These are phyloP conservation scores for Pemphredon lugubris DNA, from an alignment of 2,888 invertebrate genomes.

Conservation along the genomic window DNA sequence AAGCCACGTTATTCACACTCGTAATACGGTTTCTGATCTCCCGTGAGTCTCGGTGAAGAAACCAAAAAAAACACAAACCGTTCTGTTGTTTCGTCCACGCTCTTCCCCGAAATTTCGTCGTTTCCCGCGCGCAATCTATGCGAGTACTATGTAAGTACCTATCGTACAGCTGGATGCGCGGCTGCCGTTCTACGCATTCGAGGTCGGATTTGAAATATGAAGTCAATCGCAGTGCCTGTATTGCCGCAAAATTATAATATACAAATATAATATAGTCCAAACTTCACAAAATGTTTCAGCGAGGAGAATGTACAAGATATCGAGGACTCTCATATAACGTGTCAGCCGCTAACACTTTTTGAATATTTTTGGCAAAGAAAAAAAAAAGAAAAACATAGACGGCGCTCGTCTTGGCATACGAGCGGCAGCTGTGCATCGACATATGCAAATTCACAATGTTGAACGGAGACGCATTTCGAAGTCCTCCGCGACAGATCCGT, in stretches of 20 bases:
- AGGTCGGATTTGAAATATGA: conserved; percentile 38
- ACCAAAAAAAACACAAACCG: neutral
- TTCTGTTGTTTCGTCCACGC: conserved; percentile 23
- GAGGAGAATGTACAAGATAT: neutral
- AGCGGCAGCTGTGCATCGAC: conserved; percentile 18
- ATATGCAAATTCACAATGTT: conserved; percentile 9
- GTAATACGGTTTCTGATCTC: conserved; percentile 28
- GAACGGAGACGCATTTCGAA: neutral
- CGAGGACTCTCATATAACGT: conserved; percentile 13
- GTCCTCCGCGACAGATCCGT: conserved; percentile 15
- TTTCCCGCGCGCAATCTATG: neutral
- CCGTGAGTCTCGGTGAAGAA: conserved; percentile 24
- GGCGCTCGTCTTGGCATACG: conserved; percentile 17
- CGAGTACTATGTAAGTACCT: neutral
- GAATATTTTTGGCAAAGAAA: conserved; percentile 35
- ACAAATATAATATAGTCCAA: conserved; percentile 33
- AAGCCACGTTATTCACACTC: conserved; percentile 1
- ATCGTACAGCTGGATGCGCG: neutral
- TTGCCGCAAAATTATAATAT: conserved; percentile 45
- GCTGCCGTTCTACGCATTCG: conserved; percentile 17
- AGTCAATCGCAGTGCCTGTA: conserved; percentile 65
- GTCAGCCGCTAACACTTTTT: conserved; percentile 12
- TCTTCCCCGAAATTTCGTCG: conserved; percentile 20
- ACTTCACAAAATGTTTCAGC: conserved; percentile 18
- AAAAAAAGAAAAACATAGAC: too few relatives aligned